Conservation (phyloP, 2,113 vertebrate genomes). For the Rhagologus leucostigma region DNA sequence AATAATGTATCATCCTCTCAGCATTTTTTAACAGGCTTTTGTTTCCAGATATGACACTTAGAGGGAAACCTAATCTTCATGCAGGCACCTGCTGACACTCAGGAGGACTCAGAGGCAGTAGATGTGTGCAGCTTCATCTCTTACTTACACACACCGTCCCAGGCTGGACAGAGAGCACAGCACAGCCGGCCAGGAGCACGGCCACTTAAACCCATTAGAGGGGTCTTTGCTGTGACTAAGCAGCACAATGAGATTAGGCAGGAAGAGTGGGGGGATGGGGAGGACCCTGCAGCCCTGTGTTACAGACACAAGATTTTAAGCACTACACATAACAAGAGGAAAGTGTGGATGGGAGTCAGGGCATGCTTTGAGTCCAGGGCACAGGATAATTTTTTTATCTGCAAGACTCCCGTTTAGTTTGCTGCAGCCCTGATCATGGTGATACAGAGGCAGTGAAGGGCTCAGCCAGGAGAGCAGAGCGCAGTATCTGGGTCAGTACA, state of each 20-base stretch:
- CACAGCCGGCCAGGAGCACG: neutral
- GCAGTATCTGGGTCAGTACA: neutral
- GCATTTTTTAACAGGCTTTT: neutral
- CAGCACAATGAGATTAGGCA: slow-evolving; percentile 43
- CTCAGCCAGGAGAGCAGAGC: neutral
- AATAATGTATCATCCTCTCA: neutral
- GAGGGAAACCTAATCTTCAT: neutral
- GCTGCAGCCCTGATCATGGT: neutral
- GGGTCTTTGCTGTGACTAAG: slow-evolving; percentile 41
- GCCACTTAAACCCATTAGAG: slow-evolving; percentile 28
- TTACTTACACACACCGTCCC: neutral
- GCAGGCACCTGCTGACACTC: neutral
- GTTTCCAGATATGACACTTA: neutral
- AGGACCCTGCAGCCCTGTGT: neutral
- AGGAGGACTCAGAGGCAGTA: neutral
- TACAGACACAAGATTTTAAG: neutral
- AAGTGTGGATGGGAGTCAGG: neutral
- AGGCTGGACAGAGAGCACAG: neutral
- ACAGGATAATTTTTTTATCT: neutral
- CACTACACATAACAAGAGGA: neutral
- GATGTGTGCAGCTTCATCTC: neutral
- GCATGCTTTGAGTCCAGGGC: neutral
- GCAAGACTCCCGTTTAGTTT: neutral
- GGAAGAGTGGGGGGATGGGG: neutral
- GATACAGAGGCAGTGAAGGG: neutral